These are phyloP conservation scores for Himalopsyche anomala DNA, from an alignment of 2,888 invertebrate species.

Conservation along the genomic window DNA sequence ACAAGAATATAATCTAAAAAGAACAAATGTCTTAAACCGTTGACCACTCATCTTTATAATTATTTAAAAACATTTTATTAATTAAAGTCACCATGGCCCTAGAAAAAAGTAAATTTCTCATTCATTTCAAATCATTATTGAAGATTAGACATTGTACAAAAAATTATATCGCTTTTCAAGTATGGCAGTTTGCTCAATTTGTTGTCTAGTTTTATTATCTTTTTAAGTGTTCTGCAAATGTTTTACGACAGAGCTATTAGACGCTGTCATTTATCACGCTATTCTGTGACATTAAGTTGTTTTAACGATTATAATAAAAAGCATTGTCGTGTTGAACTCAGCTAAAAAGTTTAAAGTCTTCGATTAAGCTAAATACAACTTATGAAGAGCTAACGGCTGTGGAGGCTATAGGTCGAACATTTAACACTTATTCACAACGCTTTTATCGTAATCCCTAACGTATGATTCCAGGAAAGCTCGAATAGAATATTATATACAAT, in stretches of 20 bases:
- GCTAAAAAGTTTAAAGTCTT: neutral
- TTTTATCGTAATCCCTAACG: conserved; percentile 50
- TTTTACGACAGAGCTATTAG: neutral
- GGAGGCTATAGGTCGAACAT: conserved; percentile 44
- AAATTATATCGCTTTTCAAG: too few relatives aligned
- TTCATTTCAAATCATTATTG: too few relatives aligned
- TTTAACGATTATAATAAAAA: conserved; percentile 22
- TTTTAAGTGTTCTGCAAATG: neutral
- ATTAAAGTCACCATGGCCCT: too few relatives aligned
- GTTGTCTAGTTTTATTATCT: neutral
- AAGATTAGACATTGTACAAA: too few relatives aligned
- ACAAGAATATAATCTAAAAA: too few relatives aligned
- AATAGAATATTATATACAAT: conserved; percentile 27
- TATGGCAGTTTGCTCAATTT: too few relatives aligned
- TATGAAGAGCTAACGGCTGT: conserved; percentile 39
- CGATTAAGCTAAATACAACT: neutral
- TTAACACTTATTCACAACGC: conserved; percentile 51
- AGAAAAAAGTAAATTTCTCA: too few relatives aligned
- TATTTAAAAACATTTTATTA: too few relatives aligned
- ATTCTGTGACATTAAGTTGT: neutral
- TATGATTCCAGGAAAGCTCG: conserved; percentile 19
- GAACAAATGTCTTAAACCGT: too few relatives aligned
- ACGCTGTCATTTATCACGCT: neutral
- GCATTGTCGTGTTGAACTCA: neutral
- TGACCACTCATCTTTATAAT: too few relatives aligned